Evolutionary conservation across 2,888 invertebrate species (phyloP).

Genomic region (Xanthostigma xanthostigma): DNA sequence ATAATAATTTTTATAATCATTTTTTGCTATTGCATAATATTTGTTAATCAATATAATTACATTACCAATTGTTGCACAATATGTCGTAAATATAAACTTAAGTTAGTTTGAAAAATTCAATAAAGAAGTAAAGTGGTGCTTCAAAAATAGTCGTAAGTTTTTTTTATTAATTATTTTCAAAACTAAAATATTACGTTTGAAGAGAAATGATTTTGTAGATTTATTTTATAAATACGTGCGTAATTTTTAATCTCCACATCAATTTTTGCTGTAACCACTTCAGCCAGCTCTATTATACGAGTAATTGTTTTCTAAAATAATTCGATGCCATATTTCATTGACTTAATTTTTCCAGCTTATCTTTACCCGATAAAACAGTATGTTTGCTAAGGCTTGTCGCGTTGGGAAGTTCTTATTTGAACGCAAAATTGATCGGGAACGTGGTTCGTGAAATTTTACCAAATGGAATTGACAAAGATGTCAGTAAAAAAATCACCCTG

Average conservation of each 20-base stretch:
- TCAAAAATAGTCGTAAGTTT: too few relatives aligned
- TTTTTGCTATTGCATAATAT: too few relatives aligned
- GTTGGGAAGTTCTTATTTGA: constrained; percentile 25
- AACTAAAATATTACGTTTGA: too few relatives aligned
- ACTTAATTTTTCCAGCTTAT: constrained; percentile 10
- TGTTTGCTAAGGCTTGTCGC: constrained; percentile 30
- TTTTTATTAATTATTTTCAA: too few relatives aligned
- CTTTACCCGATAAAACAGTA: constrained; percentile 19
- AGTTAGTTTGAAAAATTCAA: too few relatives aligned
- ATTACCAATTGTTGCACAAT: too few relatives aligned
- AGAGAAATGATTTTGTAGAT: constrained; percentile 3
- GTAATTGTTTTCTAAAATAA: constrained; percentile 20
- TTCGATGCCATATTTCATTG: constrained; percentile 14
- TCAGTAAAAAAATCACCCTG: constrained; percentile 28
- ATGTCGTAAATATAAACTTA: too few relatives aligned
- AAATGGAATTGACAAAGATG: constrained; percentile 17
- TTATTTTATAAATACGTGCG: constrained; percentile 1
- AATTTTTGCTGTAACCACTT: neutral
- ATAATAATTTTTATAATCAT: too few relatives aligned
- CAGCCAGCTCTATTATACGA: neutral
- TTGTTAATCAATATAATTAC: too few relatives aligned
- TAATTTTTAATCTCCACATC: neutral
- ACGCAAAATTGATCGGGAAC: constrained; percentile 27
- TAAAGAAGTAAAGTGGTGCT: too few relatives aligned
- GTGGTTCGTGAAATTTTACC: too few relatives aligned